Evolutionary conservation across 2,113 vertebrate species (phyloP).

Genomic region (Bubo scandiacus): DNA sequence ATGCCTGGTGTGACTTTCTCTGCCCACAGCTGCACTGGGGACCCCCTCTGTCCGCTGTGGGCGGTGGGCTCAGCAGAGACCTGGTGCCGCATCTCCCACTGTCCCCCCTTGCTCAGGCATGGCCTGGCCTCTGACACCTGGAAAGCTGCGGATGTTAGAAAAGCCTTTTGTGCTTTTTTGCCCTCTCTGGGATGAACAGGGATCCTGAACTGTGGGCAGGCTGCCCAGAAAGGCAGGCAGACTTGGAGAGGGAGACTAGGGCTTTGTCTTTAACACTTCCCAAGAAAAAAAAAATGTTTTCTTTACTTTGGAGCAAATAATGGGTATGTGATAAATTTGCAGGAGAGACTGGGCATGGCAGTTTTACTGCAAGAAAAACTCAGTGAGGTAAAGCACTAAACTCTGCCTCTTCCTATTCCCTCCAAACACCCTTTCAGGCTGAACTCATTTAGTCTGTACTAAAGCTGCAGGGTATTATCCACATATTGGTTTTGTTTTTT

Average conservation of each 20-base stretch:
- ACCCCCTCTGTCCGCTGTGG: background rate
- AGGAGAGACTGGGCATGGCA: background rate
- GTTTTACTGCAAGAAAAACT: background rate
- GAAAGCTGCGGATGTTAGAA: background rate
- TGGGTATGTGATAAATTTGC: background rate
- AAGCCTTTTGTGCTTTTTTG: background rate
- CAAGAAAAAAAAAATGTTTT: background rate
- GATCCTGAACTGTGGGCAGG: background rate
- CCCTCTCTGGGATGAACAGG: background rate
- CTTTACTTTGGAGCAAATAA: background rate
- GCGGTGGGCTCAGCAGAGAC: background rate
- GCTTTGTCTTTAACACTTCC: background rate
- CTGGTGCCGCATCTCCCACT: fast-evolving
- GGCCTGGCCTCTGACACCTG: fast-evolving
- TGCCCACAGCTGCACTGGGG: background rate
- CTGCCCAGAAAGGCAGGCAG: background rate
- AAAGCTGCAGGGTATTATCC: background rate
- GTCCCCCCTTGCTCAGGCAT: fast-evolving
- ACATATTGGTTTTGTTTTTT: background rate
- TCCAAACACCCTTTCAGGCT: background rate
- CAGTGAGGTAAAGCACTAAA: background rate
- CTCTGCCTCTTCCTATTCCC: background rate
- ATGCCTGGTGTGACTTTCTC: background rate
- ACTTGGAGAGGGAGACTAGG: background rate
- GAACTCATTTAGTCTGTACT: background rate